A percentile compares a stretch with the other conserved stretches of the same genome.
Conservation (phyloP, 1,140 invertebrate genomes). For the Nasonia vitripennis region DNA sequence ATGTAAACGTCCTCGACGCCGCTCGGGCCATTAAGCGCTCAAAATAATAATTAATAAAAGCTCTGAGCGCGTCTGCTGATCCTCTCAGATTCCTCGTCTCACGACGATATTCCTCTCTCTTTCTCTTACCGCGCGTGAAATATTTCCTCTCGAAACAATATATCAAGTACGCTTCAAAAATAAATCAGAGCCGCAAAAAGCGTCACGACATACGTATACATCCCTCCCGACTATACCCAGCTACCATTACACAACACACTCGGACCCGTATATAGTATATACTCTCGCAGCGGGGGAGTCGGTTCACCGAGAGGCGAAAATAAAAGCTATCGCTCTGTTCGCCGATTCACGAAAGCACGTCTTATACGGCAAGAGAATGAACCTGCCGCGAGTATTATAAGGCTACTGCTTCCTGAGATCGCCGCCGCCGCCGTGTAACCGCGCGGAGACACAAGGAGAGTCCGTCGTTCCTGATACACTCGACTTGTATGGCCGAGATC, state of each 20-base stretch:
- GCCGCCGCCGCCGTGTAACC: neutral
- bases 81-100: no score
- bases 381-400: neutral
- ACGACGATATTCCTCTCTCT: no score
- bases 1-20: neutral
- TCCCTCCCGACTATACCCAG: neutral
- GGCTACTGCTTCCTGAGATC: neutral
- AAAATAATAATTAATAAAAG: neutral
- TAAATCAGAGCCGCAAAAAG: neutral
- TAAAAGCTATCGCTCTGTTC: neutral
- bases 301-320: conserved; percentile 10
- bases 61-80: no score
- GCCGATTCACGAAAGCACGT: conserved; percentile 17
- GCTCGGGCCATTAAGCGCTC: neutral
- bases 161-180: neutral
- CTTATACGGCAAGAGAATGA: conserved; percentile 14
- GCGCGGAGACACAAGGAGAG: neutral
- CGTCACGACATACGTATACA: neutral
- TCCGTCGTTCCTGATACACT: neutral
- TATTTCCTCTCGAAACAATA: conserved; percentile 4
- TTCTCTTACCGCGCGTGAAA: neutral
- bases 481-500: conserved; percentile 17
- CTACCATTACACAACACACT: neutral
- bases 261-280: neutral
- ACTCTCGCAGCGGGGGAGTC: neutral